Conservation (phyloP, 1,140 invertebrate genomes). For the Hirudo medicinalis region DNA sequence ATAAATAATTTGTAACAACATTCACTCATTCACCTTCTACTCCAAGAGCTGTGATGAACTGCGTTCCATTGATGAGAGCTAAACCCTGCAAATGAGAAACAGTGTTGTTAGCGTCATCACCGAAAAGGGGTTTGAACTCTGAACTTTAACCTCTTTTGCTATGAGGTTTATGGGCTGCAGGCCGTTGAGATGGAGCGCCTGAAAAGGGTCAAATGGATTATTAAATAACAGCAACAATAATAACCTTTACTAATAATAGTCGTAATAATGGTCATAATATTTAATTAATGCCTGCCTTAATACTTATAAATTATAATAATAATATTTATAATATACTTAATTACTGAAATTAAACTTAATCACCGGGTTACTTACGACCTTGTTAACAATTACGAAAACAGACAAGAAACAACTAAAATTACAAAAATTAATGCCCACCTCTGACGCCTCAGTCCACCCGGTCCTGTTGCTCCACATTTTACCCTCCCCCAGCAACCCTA, state of each 20-base stretch:
- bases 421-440: conserved; percentile 40
- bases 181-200: conserved; percentile 50
- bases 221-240: neutral
- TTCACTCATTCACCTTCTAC: conserved; percentile 45
- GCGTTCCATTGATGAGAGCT: conserved; percentile 61
- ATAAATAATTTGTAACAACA: conserved; percentile 1
- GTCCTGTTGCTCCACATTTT: conserved; percentile 61
- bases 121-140: neutral
- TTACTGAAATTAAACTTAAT: too few relatives aligned
- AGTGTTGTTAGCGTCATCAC: neutral
- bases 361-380: too few relatives aligned
- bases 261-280: neutral
- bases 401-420: neutral
- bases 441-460: conserved; percentile 56
- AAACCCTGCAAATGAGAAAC: conserved; percentile 43
- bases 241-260: conserved; percentile 3
- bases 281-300: too few relatives aligned
- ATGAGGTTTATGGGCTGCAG: conserved; percentile 50
- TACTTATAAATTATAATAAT: too few relatives aligned
- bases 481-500: conserved; percentile 60
- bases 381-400: too few relatives aligned
- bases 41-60: conserved; percentile 57
- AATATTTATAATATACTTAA: too few relatives aligned
- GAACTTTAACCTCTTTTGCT: conserved; percentile 49
- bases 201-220: conserved; percentile 22